A percentile compares a stretch with the other conserved stretches of the same genome.
phyloP scores from a whole-genome alignment of 2,797 vertebrate genomes.

The Psittacula derbiana region DNA sequence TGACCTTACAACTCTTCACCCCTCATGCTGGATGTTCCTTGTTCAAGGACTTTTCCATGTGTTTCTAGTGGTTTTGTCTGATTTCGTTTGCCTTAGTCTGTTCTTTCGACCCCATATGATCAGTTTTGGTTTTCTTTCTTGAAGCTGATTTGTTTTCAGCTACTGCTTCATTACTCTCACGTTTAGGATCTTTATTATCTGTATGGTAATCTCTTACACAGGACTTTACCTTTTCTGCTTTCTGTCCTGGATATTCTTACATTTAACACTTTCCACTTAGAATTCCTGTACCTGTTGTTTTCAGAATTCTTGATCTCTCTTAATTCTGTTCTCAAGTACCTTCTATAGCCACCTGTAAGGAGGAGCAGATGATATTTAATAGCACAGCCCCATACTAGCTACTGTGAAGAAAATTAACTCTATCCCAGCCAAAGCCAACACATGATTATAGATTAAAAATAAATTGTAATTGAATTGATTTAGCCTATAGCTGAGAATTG shows the following conservation, averaged over 20 bases:
- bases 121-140: neutral
- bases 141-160: neutral
- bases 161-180: neutral
- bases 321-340: neutral
- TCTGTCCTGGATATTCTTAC: neutral
- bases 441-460: neutral
- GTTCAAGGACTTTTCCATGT: neutral
- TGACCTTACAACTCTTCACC: neutral
- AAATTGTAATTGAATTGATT: neutral
- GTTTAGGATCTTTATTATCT: neutral
- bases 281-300: neutral
- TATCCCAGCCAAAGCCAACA: neutral
- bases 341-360: neutral
- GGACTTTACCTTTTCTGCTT: neutral
- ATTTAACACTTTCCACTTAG: neutral
- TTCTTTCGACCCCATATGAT: neutral
- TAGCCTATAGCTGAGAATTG: neutral
- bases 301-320: neutral
- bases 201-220: neutral
- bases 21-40: neutral
- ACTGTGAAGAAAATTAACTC: neutral
- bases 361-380: neutral
- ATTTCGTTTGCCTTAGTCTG: neutral
- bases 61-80: neutral
- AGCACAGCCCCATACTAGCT: neutral